Evolutionary conservation across 35 echinoderm and acorn worm species (phyloP).

Genomic region (Heliocidaris tuberculata): DNA sequence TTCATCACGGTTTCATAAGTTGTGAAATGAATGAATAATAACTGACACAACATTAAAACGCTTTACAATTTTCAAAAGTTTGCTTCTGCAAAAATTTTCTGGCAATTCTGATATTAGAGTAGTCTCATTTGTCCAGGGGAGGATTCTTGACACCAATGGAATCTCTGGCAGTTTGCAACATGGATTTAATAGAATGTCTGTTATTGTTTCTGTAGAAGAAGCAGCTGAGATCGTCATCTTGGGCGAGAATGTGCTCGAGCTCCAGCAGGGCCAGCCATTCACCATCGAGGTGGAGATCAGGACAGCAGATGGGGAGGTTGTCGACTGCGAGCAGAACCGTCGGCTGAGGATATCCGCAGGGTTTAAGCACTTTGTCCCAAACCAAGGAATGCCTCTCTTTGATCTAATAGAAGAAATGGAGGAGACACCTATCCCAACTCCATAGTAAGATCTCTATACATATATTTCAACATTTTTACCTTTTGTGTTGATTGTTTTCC

Average conservation of each 20-base stretch:
- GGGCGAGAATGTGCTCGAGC: slow-evolving; percentile 50
- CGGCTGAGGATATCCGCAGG: slow-evolving; percentile 76
- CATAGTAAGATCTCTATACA: slow-evolving; percentile 69
- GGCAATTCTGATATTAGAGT: no score
- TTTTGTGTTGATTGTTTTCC: no score
- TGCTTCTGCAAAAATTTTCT: no score
- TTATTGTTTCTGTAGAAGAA: slow-evolving; percentile 55
- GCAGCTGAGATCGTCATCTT: slow-evolving; percentile 69
- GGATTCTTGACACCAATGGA: no score
- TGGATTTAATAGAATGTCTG: no score
- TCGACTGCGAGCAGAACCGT: slow-evolving; percentile 65
- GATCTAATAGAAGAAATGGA: slow-evolving; percentile 96
- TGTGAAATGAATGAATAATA: no score
- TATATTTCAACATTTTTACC: no score
- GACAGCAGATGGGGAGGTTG: slow-evolving; percentile 66
- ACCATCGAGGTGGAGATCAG: slow-evolving; percentile 76
- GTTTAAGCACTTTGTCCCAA: slow-evolving; percentile 75
- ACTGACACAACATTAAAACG: no score
- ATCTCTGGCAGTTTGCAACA: no score
- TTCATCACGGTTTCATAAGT: no score
- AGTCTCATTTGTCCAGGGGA: no score
- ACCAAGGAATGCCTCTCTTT: slow-evolving; percentile 77
- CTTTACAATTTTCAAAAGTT: no score
- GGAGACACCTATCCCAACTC: slow-evolving; percentile 74
- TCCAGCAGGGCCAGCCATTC: slow-evolving; percentile 77